These are phyloP conservation scores for Lithophane semibrunnea DNA, from an alignment of 2,888 invertebrate genomes.

Conservation along the genomic window DNA sequence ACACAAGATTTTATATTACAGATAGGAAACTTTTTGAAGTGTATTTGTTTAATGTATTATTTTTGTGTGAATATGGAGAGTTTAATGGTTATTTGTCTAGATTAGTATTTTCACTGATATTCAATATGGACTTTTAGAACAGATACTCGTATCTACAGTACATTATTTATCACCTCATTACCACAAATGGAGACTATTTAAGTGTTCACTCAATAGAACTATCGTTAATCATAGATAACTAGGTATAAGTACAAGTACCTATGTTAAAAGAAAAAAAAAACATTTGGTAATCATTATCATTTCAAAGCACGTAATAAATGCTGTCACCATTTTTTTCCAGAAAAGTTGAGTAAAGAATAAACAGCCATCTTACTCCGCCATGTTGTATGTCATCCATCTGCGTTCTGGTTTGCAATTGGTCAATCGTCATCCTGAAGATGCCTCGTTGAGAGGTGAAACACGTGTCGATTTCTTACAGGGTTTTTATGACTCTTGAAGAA, in stretches of 20 bases:
- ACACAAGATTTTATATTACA: conserved; percentile 29
- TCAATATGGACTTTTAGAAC: not conserved
- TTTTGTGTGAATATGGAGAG: conserved; percentile 12
- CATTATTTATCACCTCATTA: not conserved
- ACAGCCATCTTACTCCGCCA: not conserved
- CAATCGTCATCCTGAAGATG: too few relatives aligned
- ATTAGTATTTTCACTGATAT: not conserved
- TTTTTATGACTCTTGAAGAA: too few relatives aligned
- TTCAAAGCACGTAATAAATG: not conserved
- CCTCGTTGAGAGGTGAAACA: too few relatives aligned
- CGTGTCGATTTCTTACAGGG: too few relatives aligned
- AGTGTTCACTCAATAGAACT: not conserved
- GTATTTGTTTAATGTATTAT: conserved; percentile 14
- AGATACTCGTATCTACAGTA: not conserved
- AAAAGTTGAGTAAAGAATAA: not conserved
- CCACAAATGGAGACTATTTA: not conserved
- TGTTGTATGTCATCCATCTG: conserved; percentile 22
- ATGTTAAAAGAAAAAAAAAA: not conserved
- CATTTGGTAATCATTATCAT: not conserved
- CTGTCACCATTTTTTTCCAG: not conserved
- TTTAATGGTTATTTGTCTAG: conserved; percentile 1
- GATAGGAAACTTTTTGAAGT: conserved; percentile 36
- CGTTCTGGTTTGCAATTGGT: too few relatives aligned
- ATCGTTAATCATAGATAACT: not conserved
- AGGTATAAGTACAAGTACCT: not conserved